A percentile compares a stretch with the other conserved stretches of the same genome.
Evolutionary conservation across 1,140 invertebrate species (phyloP).

Genomic region (Drosophila arawakana): DNA sequence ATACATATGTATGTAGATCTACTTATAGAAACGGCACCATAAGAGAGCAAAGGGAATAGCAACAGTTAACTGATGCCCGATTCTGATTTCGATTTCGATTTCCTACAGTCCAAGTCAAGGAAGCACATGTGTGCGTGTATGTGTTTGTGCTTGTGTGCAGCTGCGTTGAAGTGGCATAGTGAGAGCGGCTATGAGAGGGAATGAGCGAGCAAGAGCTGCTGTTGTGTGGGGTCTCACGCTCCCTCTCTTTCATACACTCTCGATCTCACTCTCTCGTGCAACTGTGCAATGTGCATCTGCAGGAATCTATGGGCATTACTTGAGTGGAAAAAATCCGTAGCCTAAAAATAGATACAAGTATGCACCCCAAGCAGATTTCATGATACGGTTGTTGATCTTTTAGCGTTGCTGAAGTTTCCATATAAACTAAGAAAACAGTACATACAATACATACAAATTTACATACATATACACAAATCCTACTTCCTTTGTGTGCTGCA

Average conservation of each 20-base stretch:
- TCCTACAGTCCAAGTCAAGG: constrained; percentile 43
- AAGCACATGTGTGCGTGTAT: constrained; percentile 12
- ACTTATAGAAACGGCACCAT: constrained; percentile 70
- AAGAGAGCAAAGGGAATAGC: constrained; percentile 37
- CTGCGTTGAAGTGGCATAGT: constrained; percentile 8
- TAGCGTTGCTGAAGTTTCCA: constrained; percentile 6
- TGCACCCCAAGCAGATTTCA: constrained; percentile 39
- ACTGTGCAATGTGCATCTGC: constrained; percentile 13
- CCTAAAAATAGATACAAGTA: constrained; percentile 69
- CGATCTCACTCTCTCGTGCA: constrained; percentile 12
- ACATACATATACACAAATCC: neutral
- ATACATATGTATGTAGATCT: constrained; percentile 60
- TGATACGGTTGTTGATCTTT: constrained; percentile 46
- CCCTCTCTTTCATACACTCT: neutral
- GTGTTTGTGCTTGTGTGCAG: constrained; percentile 4
- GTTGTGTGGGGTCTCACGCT: neutral
- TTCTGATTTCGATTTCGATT: constrained; percentile 56
- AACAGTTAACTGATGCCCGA: constrained; percentile 49
- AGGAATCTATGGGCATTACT: constrained; percentile 57
- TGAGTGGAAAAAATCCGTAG: constrained; percentile 76
- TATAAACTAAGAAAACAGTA: neutral
- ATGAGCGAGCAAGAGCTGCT: neutral
- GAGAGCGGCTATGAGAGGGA: neutral
- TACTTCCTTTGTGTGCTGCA: neutral
- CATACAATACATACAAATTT: neutral